Evolutionary conservation across 2,113 vertebrate genomes (phyloP), one percentile per base, ranked within the genome.

Genomic region (Nycticorax nycticorax): DNA sequence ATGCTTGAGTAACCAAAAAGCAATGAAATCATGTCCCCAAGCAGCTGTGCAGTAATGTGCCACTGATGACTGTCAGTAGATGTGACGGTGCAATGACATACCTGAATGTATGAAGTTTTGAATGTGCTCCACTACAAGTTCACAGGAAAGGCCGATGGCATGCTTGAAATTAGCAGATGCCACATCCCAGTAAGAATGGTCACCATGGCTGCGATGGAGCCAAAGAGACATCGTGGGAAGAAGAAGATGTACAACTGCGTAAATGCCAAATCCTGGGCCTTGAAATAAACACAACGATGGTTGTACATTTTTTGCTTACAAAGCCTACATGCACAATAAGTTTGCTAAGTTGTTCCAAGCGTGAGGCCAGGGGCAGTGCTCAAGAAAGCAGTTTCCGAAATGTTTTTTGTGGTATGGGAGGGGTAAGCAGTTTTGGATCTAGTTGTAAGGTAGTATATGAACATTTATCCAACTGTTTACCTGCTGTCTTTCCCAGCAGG

Each of bases 231-330:
- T 99, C 91, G 99, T 99, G 13, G 99, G 99, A 83, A 99, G 99
- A 80, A 99, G 99, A 67, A 99, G 99, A 97, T 99, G 99, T 90
- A 99, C 99, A 75, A 99, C 99, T 8, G 99, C 98, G 81, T 99
- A 99, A 96, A 99, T 99, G 85, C 98, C 99, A 79, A 99, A 99
- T 8, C 99, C 99, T 2, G 99, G 99, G n/a, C 99, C 99, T 99
- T 89, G 79, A 96, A 96, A 91, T 53, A 96, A 95, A 97, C 80
- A 97, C 62, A 94, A n/a, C 10, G 43, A 68, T 50, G 22, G 45
- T 89, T 96, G 80, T 48, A 56, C 30, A 14, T 16, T 87, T 71
- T 63, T 63, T 66, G 55, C 48, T 81, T 75, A 67, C 72, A 91
- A 86, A 91, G 30, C 35, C 50, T 69, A 67, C 5, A 27, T 1